phyloP scores from a whole-genome alignment of 2,888 invertebrate species.

The Cantharis rufa region DNA sequence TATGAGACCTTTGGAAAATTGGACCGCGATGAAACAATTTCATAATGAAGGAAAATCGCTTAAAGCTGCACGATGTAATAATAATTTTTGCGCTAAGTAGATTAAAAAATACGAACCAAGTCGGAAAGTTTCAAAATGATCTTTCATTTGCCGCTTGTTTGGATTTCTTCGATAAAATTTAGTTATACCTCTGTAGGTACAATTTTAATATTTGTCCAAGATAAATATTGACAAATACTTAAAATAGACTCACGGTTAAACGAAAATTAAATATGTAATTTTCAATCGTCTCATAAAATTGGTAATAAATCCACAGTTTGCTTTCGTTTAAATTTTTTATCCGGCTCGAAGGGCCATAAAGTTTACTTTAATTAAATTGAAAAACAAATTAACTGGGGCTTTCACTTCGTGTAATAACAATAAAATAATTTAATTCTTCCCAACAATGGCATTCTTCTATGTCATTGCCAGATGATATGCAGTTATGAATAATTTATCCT shows the following conservation, averaged over 20 bases:
- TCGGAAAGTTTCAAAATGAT: not conserved
- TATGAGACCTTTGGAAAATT: not conserved
- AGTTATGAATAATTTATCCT: not conserved
- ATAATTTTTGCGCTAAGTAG: not conserved
- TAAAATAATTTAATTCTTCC: not conserved
- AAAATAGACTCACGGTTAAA: not conserved
- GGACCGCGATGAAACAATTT: not conserved
- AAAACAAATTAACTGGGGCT: not conserved
- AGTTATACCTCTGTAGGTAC: not conserved
- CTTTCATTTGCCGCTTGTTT: not conserved
- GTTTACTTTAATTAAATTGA: not conserved
- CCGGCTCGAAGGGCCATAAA: not conserved
- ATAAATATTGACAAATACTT: not conserved
- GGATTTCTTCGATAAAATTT: not conserved
- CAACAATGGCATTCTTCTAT: not conserved
- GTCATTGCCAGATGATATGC: slow-evolving; percentile 1
- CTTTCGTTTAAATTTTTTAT: not conserved
- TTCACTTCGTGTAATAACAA: not conserved
- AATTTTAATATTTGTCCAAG: not conserved
- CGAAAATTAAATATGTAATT: not conserved
- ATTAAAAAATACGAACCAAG: not conserved
- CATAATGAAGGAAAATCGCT: not conserved
- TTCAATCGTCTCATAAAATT: not conserved
- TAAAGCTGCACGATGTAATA: not conserved
- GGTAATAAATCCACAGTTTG: not conserved